phyloP scores from a whole-genome alignment of 2,113 vertebrate species.

The Ranitomeya variabilis region DNA sequence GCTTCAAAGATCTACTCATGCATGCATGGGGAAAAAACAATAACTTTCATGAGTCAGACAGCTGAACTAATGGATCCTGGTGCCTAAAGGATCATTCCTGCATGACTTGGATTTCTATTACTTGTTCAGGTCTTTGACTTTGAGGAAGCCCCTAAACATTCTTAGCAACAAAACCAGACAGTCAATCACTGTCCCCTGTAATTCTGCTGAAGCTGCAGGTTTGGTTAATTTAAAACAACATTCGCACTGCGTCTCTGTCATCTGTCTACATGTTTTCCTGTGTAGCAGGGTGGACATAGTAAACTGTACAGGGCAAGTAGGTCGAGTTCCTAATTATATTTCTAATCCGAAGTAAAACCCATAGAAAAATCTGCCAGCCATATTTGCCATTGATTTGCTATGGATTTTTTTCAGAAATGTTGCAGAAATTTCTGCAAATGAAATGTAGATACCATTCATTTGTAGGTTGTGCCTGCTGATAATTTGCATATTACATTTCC shows the following conservation, averaged over 20 bases:
- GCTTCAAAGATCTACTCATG: slow-evolving; percentile 4
- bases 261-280: neutral
- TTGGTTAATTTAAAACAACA: neutral
- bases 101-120: neutral
- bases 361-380: no score
- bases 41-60: slow-evolving; percentile 27
- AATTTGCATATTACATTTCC: no score
- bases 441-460: no score
- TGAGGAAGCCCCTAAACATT: slow-evolving; percentile 8
- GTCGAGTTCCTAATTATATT: neutral
- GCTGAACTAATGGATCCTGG: slow-evolving; percentile 39
- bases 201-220: neutral
- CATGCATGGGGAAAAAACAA: neutral
- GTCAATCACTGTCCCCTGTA: neutral
- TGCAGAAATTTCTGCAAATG: no score
- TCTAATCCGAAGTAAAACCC: neutral
- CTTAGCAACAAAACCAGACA: neutral
- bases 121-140: slow-evolving; percentile 15
- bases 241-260: neutral
- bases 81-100: slow-evolving; percentile 25
- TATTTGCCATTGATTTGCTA: no score
- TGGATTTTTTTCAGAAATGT: no score
- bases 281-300: neutral
- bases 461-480: no score
- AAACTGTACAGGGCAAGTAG: neutral